A percentile compares a stretch with the other conserved stretches of the same genome.
Evolutionary conservation across 1,140 invertebrate species (phyloP).

Genomic region (Listronotus bonariensis): DNA sequence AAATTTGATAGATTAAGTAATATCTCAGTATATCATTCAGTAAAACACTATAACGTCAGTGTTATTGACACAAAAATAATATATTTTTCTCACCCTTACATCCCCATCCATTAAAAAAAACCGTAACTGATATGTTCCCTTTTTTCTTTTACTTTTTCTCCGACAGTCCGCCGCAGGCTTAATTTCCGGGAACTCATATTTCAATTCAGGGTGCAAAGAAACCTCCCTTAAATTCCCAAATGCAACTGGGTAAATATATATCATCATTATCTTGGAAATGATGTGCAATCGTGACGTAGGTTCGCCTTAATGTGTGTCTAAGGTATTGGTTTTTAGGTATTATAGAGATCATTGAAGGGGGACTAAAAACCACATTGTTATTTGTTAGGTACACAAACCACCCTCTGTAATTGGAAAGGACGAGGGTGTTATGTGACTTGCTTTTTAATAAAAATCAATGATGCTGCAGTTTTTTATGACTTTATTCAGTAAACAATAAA

Average conservation of each 20-base stretch:
- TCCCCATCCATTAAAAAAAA: slow-evolving; percentile 8
- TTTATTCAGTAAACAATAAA: too few species aligned
- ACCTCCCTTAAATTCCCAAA: slow-evolving; percentile 10
- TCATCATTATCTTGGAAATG: slow-evolving; percentile 29
- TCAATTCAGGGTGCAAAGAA: not conserved
- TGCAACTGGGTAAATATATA: slow-evolving; percentile 24
- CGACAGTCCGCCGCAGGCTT: slow-evolving; percentile 5
- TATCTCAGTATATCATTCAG: too few species aligned
- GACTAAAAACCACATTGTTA: slow-evolving; percentile 21
- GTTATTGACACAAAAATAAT: too few species aligned
- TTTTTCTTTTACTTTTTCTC: slow-evolving; percentile 7
- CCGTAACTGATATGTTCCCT: not conserved
- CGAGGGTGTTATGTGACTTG: slow-evolving; percentile 4
- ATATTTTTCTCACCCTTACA: not conserved
- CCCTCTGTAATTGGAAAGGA: slow-evolving; percentile 18
- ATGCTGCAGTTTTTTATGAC: too few species aligned
- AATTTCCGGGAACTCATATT: slow-evolving; percentile 25
- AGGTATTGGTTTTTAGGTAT: slow-evolving; percentile 20
- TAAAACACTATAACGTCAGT: too few species aligned
- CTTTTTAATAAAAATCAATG: slow-evolving; percentile 9
- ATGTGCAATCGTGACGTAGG: slow-evolving; percentile 20
- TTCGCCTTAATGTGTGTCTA: slow-evolving; percentile 25
- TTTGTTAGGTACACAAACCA: slow-evolving; percentile 32
- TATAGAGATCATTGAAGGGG: slow-evolving; percentile 6
- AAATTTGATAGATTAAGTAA: too few species aligned